Evolutionary conservation across 2,113 vertebrate species (phyloP), one percentile per base, ranked within the genome.

Genomic region (Epinephelus moara): DNA sequence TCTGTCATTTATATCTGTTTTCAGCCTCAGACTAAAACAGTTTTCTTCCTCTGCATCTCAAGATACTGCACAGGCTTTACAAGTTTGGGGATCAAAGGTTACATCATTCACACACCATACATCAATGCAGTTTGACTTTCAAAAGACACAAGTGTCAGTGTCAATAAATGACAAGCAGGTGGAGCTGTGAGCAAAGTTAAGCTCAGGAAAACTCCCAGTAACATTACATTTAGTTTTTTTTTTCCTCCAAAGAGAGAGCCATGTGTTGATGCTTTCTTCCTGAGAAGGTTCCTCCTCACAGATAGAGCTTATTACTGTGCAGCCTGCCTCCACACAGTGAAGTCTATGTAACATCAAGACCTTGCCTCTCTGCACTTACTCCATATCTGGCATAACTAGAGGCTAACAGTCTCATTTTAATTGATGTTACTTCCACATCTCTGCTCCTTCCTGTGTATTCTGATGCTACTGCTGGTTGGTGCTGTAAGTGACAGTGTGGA

Each of bases 131-230:
- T 75, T 40, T 76, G 77, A 61, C 68, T 81, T 84, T 90, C 30
- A 77, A 56, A 52, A 75, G 47, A 71, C 61, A 42, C 3, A 52
- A 67, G 70, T 77, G 92, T 93, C 94, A 95, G 82, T 96, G 91
- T 95, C 94, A 75, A 91, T 85, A 61, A 60, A 81, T 93, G 93
- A 93, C 95, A 96, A 95, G 93, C 95, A 96, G 95, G 94, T 96
- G 95, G 95, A 95, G 95, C 95, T 96, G 92, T 96, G 95, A 95
- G 95, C 95, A 95, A 95, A 95, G 93, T 94, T 91, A 94, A 95
- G 87, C 78, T 74, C 66, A 70, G 33, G 78, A 90, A 81, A 88
- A 79, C 85, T 85, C 70, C 45, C 30, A 85, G 82, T 68, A 75
- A 78, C 74, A 72, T 70, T 60, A 74, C 42, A 63, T 87, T 70